These are phyloP conservation scores for Sebastolobus altivelis DNA, from an alignment of 2,797 vertebrate species.

Conservation along the genomic window DNA sequence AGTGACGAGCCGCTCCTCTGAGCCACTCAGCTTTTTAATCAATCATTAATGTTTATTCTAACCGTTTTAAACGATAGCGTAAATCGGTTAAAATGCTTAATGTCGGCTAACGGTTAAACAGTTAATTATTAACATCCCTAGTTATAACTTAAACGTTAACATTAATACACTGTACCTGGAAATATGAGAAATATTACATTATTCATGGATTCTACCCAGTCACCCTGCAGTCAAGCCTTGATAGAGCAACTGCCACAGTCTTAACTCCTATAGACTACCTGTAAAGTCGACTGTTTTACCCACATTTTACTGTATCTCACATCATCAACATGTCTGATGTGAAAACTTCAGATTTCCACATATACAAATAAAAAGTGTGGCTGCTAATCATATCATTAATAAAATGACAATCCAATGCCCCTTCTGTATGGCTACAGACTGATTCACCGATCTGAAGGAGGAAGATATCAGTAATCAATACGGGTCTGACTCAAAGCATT, in stretches of 20 bases:
- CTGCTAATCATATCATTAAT: neutral
- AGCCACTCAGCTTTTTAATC: no score
- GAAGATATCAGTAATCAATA: conserved; percentile 38
- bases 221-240: conserved; percentile 6
- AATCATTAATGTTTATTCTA: no score
- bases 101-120: no score
- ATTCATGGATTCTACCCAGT: conserved; percentile 17
- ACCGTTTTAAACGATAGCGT: no score
- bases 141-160: neutral
- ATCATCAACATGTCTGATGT: neutral
- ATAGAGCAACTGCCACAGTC: conserved; percentile 13
- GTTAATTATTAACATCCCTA: no score
- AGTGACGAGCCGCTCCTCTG: no score
- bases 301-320: neutral
- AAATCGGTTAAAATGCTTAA: no score
- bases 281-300: conserved; percentile 13
- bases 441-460: conserved; percentile 28
- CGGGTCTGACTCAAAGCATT: conserved; percentile 23
- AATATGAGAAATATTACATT: conserved; percentile 38
- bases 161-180: conserved; percentile 21
- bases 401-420: conserved; percentile 5
- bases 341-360: neutral
- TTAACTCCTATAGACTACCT: neutral
- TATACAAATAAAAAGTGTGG: neutral
- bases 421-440: neutral